Percentiles rank a stretch among this genome's conserved stretches.
Evolutionary conservation across 2,888 invertebrate genomes (phyloP).

Genomic region (Marronus borbonicus): DNA sequence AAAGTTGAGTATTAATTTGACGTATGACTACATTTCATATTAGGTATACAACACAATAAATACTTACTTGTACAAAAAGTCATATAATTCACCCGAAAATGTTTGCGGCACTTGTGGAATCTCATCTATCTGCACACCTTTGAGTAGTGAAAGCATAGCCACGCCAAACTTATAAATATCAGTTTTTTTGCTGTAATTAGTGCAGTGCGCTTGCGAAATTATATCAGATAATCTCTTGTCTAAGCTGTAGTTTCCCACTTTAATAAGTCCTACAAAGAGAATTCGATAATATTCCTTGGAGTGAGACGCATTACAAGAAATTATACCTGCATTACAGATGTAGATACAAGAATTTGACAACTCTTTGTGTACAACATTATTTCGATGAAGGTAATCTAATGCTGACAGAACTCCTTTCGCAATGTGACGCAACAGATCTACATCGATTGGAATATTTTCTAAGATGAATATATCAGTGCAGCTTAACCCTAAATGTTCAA

Average conservation of each 20-base stretch:
- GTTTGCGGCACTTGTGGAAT: conserved; percentile 75
- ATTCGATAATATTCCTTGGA: background rate
- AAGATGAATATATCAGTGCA: conserved; percentile 71
- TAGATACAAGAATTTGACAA: conserved; percentile 83
- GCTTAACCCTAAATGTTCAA: conserved; percentile 62
- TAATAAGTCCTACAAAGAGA: conserved; percentile 69
- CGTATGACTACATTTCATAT: no score
- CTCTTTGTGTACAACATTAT: conserved; percentile 87
- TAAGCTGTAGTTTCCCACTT: conserved; percentile 81
- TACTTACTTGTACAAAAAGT: conserved; percentile 80
- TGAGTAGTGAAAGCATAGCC: conserved; percentile 78
- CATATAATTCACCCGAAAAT: conserved; percentile 77
- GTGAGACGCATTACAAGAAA: background rate
- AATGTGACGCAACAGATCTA: conserved; percentile 77
- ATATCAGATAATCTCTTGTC: conserved; percentile 78
- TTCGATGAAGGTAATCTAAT: conserved; percentile 84
- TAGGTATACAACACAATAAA: no score
- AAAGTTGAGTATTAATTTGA: no score
- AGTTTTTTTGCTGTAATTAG: conserved; percentile 76
- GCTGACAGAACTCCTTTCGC: conserved; percentile 83
- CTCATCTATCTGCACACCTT: conserved; percentile 72
- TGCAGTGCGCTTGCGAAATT: conserved; percentile 67
- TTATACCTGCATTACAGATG: conserved; percentile 47
- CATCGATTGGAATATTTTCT: conserved; percentile 72
- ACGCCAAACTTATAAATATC: conserved; percentile 84